Percentiles rank a stretch among this genome's conserved stretches.
These are phyloP conservation scores for Styela plicata DNA, from an alignment of 23 tunicate genomes.

Conservation along the genomic window DNA sequence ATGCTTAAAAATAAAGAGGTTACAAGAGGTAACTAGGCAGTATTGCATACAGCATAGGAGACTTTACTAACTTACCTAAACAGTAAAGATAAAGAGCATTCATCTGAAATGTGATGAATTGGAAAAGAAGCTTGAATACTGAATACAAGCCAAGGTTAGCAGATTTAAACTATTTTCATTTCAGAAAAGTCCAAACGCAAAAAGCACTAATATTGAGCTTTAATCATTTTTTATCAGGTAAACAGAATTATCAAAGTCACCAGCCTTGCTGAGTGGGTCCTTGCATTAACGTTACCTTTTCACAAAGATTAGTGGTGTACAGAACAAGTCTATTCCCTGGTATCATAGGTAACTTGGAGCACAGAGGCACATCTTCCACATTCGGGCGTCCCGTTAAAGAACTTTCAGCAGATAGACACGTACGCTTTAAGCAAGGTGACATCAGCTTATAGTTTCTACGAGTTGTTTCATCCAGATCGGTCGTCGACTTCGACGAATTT, in stretches of 20 bases:
- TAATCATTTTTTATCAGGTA: too few relatives aligned
- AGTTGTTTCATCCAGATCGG: neutral
- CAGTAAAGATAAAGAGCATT: too few relatives aligned
- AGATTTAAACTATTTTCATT: too few relatives aligned
- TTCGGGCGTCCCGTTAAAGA: slow-evolving; percentile 56
- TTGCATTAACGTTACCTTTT: slow-evolving; percentile 49
- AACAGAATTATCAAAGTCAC: neutral
- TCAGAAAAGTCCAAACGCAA: too few relatives aligned
- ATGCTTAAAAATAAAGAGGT: too few relatives aligned
- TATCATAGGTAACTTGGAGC: slow-evolving; percentile 58
- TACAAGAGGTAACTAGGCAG: too few relatives aligned
- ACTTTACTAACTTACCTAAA: too few relatives aligned
- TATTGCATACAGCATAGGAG: too few relatives aligned
- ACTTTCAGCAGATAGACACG: slow-evolving; percentile 60
- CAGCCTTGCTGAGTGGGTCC: neutral
- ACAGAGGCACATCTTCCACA: slow-evolving; percentile 54
- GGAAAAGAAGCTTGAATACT: too few relatives aligned
- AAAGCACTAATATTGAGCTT: too few relatives aligned
- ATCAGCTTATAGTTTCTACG: slow-evolving; percentile 35
- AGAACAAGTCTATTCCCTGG: slow-evolving; percentile 50
- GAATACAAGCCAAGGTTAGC: too few relatives aligned
- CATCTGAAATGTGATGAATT: too few relatives aligned
- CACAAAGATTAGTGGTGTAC: slow-evolving; percentile 39
- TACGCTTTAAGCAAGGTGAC: slow-evolving; percentile 47
- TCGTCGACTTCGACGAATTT: slow-evolving; percentile 4